Base-by-base conservation (phyloP, 2,797 vertebrate species). In the Chrysocyon brachyurus region DNA sequence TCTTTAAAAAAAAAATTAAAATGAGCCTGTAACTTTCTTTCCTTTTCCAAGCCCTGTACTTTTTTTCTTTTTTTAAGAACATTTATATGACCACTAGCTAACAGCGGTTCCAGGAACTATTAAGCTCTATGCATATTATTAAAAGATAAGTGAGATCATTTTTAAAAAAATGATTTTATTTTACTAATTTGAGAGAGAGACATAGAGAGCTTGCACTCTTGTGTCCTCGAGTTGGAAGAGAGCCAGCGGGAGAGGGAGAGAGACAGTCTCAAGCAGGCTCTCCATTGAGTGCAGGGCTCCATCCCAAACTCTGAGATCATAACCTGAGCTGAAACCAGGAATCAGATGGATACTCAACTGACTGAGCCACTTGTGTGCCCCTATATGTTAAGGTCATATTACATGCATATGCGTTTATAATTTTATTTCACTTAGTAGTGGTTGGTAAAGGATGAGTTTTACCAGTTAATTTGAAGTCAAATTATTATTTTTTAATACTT, bases 391-490 rank as follows among this genome's bases (percentile, higher is more conserved):
- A 91, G 46, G 14, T 90, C 4, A 31, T 91, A 70, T 77, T 85
- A 17, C 46, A 46, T 93, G 12, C 73, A 15, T 81, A 56, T 93
- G 59, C 24, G 73, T 31, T 87, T 79, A 6, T 87, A 40, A 83
- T 97, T 91, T 89, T 26, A 82, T 91, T 84, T 95, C 56, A 68
- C 33, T 92, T 96, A 90, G 24, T 97, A 64, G 10, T 75, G 6
- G 31, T 3, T 92, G 36, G 33, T 79, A 82, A 94, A 88, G 86
- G 59, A 66, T 72, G 72, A 94, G 17, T 59, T 95, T 88, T 85
- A 95, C 94, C 15, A 95, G 57, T 95, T 91, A 79, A 64, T 89
- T 91, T 94, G 89, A 89, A 73, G 28, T 17, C 54, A 92, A 63
- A 72, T 83, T 96, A 70, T 92, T 63, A 66, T 84, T 91, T 75